phyloP scores from a whole-genome alignment of 2,888 invertebrate genomes.

The Ochropleura plecta region DNA sequence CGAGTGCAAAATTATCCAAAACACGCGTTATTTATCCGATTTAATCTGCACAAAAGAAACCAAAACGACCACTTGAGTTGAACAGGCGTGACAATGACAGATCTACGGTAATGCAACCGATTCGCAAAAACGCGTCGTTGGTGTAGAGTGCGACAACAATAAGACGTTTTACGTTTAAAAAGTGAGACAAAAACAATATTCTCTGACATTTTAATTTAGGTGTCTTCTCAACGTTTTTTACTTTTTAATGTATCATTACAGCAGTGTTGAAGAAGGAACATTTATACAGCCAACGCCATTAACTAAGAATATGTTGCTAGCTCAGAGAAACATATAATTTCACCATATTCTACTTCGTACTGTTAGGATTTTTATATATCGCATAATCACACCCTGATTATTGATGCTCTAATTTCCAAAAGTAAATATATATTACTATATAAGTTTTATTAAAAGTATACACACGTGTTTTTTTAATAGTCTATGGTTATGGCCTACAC shows the following conservation, averaged over 20 bases:
- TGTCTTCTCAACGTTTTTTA: neutral
- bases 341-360: neutral
- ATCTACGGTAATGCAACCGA: conserved; percentile 9
- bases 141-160: conserved; percentile 27
- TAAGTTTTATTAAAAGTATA: no score
- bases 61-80: conserved; percentile 40
- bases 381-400: no score
- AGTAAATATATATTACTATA: neutral
- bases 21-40: conserved; percentile 49
- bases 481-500: neutral
- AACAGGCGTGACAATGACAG: conserved; percentile 77
- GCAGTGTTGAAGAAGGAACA: neutral
- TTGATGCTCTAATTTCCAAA: neutral
- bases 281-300: neutral
- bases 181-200: conserved; percentile 21
- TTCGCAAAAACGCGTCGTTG: neutral
- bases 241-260: conserved; percentile 17
- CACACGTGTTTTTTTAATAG: no score
- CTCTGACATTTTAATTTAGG: conserved; percentile 8
- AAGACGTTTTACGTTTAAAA: neutral
- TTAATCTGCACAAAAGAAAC: conserved; percentile 53
- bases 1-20: conserved; percentile 48
- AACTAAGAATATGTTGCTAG: neutral
- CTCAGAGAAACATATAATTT: neutral
- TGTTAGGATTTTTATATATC: no score